Conservation (phyloP, 2,113 vertebrate genomes). For the Chaetorhynchus papuensis region DNA sequence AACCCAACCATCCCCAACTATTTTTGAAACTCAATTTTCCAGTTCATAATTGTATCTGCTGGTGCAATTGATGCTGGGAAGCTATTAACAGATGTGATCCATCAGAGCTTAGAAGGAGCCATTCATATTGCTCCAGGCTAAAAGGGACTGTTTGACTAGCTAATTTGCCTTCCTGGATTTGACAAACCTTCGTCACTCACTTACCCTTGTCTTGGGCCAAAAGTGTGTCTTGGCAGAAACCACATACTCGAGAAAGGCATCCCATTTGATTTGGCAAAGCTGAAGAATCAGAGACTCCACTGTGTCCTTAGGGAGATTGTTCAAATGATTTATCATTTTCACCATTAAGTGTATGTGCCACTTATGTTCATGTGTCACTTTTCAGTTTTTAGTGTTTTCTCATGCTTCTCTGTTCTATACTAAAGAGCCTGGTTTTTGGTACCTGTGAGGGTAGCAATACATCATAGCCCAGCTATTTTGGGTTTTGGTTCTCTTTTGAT, state of each 20-base stretch:
- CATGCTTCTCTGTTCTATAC: neutral
- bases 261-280: neutral
- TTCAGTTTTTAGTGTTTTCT: neutral
- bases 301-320: neutral
- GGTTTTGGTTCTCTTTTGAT: neutral
- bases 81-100: conserved; percentile 43
- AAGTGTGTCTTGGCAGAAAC: neutral
- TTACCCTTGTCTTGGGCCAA: neutral
- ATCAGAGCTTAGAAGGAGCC: conserved; percentile 1
- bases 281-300: neutral
- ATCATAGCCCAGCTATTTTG: neutral
- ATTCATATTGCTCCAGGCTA: neutral
- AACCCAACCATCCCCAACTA: neutral
- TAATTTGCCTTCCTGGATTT: conserved; percentile 36
- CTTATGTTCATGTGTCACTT: neutral
- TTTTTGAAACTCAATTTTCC: neutral
- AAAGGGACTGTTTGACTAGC: neutral
- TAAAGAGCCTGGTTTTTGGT: neutral
- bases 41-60: conserved; percentile 28
- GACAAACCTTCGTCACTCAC: conserved; percentile 13
- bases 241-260: neutral
- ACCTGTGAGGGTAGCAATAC: neutral
- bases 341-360: neutral
- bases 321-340: neutral
- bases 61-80: conserved; percentile 9